Percentiles rank a stretch among this genome's conserved stretches.
These are phyloP conservation scores for Campylomormyrus tamandua DNA, from an alignment of 2,113 vertebrate genomes.

Conservation along the genomic window DNA sequence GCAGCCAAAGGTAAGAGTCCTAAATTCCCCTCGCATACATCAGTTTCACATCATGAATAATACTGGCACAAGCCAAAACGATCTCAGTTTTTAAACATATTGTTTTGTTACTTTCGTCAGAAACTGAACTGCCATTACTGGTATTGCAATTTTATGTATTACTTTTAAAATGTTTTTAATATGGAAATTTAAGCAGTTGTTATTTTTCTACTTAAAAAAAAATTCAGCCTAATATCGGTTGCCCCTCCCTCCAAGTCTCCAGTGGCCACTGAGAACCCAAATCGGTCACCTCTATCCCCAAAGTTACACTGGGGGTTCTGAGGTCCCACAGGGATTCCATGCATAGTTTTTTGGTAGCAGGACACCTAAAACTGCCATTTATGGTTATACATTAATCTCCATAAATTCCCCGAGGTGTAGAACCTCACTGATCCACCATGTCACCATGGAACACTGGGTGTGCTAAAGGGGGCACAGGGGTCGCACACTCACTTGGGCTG, in stretches of 20 bases:
- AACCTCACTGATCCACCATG: not conserved
- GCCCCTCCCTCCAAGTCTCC: not conserved
- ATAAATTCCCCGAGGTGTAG: not conserved
- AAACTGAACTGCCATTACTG: not conserved
- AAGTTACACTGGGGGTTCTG: not conserved
- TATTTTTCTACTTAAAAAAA: not conserved
- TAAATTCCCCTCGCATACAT: not conserved
- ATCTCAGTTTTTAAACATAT: not conserved
- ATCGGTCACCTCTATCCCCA: not conserved
- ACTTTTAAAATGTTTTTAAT: not conserved
- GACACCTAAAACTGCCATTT: not conserved
- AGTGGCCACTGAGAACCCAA: not conserved
- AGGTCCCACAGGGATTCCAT: not conserved
- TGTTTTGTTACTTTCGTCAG: not conserved
- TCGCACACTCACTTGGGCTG: conserved; percentile 62
- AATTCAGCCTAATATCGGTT: not conserved
- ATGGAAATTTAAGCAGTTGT: not conserved
- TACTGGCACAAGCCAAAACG: not conserved
- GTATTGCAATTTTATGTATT: not conserved
- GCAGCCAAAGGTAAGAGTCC: not conserved
- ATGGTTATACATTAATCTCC: not conserved
- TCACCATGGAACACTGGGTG: not conserved
- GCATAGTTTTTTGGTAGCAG: not conserved
- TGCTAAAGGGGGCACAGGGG: not conserved
- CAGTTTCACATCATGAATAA: not conserved